Base-by-base conservation (phyloP, 2,888 invertebrate species). In the Sinodicranocentrus sp. region DNA sequence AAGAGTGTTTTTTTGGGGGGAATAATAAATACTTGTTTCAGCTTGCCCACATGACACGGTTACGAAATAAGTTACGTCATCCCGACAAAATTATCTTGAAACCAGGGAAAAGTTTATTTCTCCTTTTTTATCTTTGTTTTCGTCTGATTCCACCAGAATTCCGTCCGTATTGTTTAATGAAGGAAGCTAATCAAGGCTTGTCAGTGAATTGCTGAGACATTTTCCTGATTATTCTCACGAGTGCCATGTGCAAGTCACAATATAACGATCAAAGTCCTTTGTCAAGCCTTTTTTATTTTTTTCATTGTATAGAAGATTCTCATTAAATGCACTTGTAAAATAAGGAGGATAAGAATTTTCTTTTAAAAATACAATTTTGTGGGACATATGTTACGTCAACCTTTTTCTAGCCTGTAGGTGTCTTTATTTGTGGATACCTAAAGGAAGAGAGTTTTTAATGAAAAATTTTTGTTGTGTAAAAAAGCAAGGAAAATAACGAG, bases 151-250 rank as follows among this genome's bases (percentile, higher is more conserved):
- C n/a, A n/a, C n/a, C n/a, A n/a, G n/a, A n/a, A n/a, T n/a, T n/a
- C n/a, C n/a, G n/a, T n/a, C n/a, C n/a, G n/a, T n/a, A n/a, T n/a
- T n/a, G n/a, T n/a, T n/a, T n/a, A n/a, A n/a, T n/a, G 19, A 33
- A 33, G 33, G 33, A 2, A 57, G 23, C n/a, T 63, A 33, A 63
- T 63, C 63, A 28, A 5, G 15, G 25, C 28, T 17, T 15, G 63
- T 75, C 75, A 65, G 75, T 6, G 61, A 52, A 48, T 48, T 52
- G 63, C 48, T 23, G 54, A 65, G 67, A 76, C 76, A 48, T 75
- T 65, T 23, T 63, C 44, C 21, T 33, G 75, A 54, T 76, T 17
- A 67, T 76, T 76, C 76, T 76, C 76, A 76, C 73, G 72, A 23
- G 21, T 19, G 10, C 21, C 43, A 3, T 52, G 44, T 61, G 72